Conservation (phyloP, 2,797 vertebrate genomes). For the Rousettus madagascariensis region DNA sequence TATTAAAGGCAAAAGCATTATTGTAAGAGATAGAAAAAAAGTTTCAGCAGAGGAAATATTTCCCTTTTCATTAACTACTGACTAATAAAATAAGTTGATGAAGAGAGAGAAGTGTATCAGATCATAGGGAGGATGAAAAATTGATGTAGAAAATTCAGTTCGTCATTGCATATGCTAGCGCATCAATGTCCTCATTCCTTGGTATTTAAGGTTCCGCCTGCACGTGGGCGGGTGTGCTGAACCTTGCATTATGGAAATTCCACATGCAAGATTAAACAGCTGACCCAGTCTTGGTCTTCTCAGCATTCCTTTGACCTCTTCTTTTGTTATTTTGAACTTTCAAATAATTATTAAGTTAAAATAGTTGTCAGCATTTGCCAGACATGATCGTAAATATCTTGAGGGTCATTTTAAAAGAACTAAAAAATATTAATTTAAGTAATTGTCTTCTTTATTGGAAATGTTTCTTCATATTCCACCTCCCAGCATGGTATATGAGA, state of each 20-base stretch:
- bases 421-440: neutral
- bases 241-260: neutral
- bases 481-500: neutral
- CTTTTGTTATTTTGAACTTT: neutral
- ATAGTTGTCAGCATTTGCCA: neutral
- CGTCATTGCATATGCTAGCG: rapidly evolving
- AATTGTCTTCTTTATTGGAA: neutral
- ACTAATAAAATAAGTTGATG: neutral
- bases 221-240: neutral
- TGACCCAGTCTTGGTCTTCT: neutral
- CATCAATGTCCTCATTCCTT: neutral
- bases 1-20: neutral
- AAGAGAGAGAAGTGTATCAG: neutral
- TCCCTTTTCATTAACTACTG: neutral
- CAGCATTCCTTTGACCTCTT: neutral
- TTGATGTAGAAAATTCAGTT: neutral
- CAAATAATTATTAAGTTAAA: neutral
- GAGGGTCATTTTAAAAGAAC: neutral
- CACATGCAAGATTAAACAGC: neutral
- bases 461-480: neutral
- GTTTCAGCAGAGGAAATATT: neutral
- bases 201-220: neutral
- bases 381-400: neutral
- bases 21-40: neutral
- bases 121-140: neutral